A percentile compares a stretch with the other conserved stretches of the same genome.
phyloP scores from a whole-genome alignment of 1,140 invertebrate genomes.

The Kradibia gibbosae region DNA sequence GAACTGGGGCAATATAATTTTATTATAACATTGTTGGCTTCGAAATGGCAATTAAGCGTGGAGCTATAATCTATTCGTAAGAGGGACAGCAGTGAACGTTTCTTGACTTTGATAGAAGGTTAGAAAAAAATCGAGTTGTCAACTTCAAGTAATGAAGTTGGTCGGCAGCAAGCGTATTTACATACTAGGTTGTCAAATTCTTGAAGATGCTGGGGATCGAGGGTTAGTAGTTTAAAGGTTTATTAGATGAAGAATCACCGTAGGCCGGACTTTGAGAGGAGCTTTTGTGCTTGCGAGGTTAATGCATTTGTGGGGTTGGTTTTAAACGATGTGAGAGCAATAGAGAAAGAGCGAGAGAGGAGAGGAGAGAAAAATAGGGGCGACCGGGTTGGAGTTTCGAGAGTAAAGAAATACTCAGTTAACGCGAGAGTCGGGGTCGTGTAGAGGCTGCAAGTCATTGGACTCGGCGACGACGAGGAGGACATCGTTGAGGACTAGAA shows the following conservation, averaged over 20 bases:
- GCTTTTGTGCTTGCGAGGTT: constrained; percentile 50
- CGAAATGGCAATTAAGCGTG: too few relatives aligned
- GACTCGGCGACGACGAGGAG: neutral
- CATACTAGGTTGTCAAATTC: neutral
- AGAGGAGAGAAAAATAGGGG: neutral
- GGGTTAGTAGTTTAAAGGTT: neutral
- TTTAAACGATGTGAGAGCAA: too few relatives aligned
- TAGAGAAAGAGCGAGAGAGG: neutral
- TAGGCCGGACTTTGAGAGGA: neutral
- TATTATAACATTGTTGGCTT: too few relatives aligned
- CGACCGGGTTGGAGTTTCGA: too few relatives aligned
- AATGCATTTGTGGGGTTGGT: constrained; percentile 14
- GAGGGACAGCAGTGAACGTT: too few relatives aligned
- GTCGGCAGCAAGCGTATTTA: neutral
- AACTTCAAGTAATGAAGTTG: neutral
- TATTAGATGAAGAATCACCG: neutral
- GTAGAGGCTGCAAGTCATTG: constrained; percentile 7
- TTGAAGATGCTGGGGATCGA: neutral
- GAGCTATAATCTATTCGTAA: too few relatives aligned
- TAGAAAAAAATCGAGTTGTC: neutral
- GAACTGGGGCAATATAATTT: too few relatives aligned
- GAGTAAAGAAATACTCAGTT: neutral
- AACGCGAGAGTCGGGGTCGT: neutral
- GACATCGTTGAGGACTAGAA: constrained; percentile 5
- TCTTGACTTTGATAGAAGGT: neutral